Base-by-base conservation (phyloP, 2,113 vertebrate genomes). In the Crocuta crocuta region DNA sequence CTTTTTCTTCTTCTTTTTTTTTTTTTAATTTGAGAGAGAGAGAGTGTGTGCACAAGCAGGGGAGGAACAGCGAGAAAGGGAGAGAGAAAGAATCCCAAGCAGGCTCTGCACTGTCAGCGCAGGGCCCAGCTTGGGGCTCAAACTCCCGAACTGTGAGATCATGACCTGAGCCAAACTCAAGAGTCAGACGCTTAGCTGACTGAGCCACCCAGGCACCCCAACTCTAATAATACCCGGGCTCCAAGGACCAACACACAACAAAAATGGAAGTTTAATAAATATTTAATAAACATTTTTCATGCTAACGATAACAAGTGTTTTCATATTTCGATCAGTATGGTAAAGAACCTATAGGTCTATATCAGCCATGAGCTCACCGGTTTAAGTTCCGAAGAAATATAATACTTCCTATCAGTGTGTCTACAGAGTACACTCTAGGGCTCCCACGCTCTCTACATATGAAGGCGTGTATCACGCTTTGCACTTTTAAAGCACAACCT, bases 321-420 rank as follows among this genome's bases (percentile, higher is more conserved):
- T 91, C 87, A n/a, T 31, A 28, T 85, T 76, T 85, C 31, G 58
- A 43, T 89, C 48, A 11, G 39, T 4, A 1, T 31, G 17, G 63
- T 66, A 53, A 96, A 76, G 84, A 53, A 63, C 1, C 39, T 26
- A 3, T 7, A 66, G 7, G 8, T 39, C 26, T 91, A 1, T 70
- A 33, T 58, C 35, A 50, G 70, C n/a, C 55, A 33, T 11, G 10
- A 94, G 33, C 10, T 74, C 7, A 50, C 23, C 12, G 55, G 43
- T 63, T n/a, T 71, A 39, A 70, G 17, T n/a, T 61, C 61, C 61
- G 78, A 68, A 94, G 63, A 63, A 96, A 97, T 78, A 65, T 8
- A 39, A 33, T 7, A 28, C n/a, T 80, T 24, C 33, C 4, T 61
- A 71, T 88, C 43, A 50, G 6, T 23, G 33, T 82, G 66, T 33